These are phyloP conservation scores for Lissocephala sabroskyi DNA, from an alignment of 2,888 invertebrate genomes.

Conservation along the genomic window DNA sequence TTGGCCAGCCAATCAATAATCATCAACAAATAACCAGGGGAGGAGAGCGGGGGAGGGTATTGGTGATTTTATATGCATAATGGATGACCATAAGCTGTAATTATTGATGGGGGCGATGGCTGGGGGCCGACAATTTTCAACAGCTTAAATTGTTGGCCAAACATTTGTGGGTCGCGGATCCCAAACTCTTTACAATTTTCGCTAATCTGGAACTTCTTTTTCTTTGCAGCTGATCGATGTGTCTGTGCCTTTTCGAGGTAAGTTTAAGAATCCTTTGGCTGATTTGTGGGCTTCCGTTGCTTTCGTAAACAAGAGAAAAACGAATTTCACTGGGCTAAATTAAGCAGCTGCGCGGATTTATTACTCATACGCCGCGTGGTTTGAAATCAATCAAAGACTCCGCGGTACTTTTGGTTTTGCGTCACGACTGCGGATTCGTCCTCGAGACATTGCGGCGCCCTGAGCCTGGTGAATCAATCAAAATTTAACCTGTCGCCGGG, in stretches of 20 bases:
- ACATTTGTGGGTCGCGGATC: not conserved
- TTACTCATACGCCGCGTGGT: slow-evolving; percentile 24
- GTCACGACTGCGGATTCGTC: slow-evolving; percentile 16
- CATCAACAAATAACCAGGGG: not conserved
- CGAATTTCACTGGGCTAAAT: slow-evolving; percentile 5
- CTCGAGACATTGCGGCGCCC: slow-evolving; percentile 45
- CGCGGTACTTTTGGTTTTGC: too few relatives aligned
- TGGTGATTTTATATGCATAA: slow-evolving; percentile 23
- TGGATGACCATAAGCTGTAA: slow-evolving; percentile 53
- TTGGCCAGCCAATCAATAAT: not conserved
- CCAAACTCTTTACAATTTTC: not conserved
- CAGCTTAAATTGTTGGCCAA: not conserved
- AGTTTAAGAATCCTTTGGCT: not conserved
- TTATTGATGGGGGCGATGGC: slow-evolving; percentile 56
- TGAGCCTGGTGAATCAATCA: not conserved
- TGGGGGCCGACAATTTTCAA: too few relatives aligned
- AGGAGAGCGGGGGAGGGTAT: not conserved
- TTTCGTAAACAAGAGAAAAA: too few relatives aligned
- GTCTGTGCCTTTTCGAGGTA: not conserved
- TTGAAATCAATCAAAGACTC: slow-evolving; percentile 54
- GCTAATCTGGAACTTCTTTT: not conserved
- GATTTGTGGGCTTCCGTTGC: too few relatives aligned
- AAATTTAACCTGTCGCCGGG: slow-evolving; percentile 60
- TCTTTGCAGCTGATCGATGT: not conserved
- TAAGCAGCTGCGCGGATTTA: slow-evolving; percentile 11